phyloP scores from a whole-genome alignment of 1,140 invertebrate genomes.

The Drosophila orosa region DNA sequence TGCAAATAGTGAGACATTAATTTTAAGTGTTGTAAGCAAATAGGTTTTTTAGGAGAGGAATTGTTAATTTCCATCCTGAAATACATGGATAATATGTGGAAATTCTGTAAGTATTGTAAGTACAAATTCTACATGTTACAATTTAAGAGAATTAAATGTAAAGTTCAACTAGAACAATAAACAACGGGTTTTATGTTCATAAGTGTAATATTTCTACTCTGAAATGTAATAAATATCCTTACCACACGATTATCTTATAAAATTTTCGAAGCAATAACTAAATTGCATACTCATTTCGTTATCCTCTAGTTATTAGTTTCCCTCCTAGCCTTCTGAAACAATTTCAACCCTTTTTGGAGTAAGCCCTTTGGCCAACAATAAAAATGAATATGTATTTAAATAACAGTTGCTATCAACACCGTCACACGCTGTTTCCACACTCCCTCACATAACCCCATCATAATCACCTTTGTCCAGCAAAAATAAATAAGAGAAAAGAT shows the following conservation, averaged over 20 bases:
- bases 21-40: constrained; percentile 67
- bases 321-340: too few relatives aligned
- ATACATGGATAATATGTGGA: neutral
- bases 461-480: constrained; percentile 55
- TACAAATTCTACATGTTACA: too few relatives aligned
- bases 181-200: too few relatives aligned
- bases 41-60: neutral
- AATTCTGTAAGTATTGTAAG: too few relatives aligned
- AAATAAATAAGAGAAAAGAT: constrained; percentile 14
- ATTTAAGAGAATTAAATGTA: too few relatives aligned
- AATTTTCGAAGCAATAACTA: neutral
- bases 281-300: neutral
- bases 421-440: constrained; percentile 45
- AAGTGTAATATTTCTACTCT: too few relatives aligned
- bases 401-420: constrained; percentile 68
- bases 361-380: constrained; percentile 56
- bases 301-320: constrained; percentile 13
- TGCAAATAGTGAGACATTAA: constrained; percentile 76
- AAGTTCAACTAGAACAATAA: too few relatives aligned
- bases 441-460: constrained; percentile 7
- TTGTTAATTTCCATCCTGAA: neutral
- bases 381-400: constrained; percentile 63
- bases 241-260: neutral
- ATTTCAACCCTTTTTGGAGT: constrained; percentile 3
- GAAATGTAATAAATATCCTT: neutral